Evolutionary conservation across 2,113 vertebrate genomes (phyloP).

Genomic region (Scomber scombrus): DNA sequence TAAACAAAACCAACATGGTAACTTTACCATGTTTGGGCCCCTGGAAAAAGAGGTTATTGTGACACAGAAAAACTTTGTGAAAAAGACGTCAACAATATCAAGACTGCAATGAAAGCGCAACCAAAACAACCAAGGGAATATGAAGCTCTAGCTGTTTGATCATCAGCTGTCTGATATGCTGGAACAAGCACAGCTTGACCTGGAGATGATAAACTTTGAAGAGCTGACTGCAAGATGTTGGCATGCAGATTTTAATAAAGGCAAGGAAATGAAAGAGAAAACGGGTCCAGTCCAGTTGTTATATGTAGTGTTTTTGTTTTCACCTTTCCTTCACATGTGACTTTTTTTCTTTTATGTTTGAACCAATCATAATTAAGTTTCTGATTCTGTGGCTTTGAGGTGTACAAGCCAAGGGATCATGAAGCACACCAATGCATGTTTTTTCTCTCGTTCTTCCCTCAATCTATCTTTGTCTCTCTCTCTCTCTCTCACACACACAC

Average conservation of each 20-base stretch:
- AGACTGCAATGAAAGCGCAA: not conserved
- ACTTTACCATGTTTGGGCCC: not conserved
- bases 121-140: slow-evolving; percentile 9
- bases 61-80: not conserved
- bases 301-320: not conserved
- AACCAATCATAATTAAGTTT: slow-evolving; percentile 16
- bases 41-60: not conserved
- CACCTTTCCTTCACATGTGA: not conserved
- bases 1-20: not conserved
- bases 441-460: not conserved
- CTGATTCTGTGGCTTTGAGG: slow-evolving; percentile 2
- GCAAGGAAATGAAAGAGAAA: not conserved
- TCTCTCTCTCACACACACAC: not conserved
- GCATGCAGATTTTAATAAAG: slow-evolving; percentile 35
- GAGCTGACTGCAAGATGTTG: slow-evolving; percentile 13
- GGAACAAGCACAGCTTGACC: slow-evolving; percentile 22
- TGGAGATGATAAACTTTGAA: slow-evolving; percentile 37
- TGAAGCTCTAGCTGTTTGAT: slow-evolving; percentile 48
- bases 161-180: slow-evolving; percentile 35
- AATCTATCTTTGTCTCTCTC: not conserved
- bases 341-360: slow-evolving; percentile 1
- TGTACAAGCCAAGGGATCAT: not conserved
- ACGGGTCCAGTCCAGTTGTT: not conserved
- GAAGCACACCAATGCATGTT: not conserved
- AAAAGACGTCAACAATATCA: slow-evolving; percentile 9